A percentile compares a stretch with the other conserved stretches of the same genome.
phyloP scores from a whole-genome alignment of 2,797 vertebrate genomes.

The Rhinogobio ventralis region DNA sequence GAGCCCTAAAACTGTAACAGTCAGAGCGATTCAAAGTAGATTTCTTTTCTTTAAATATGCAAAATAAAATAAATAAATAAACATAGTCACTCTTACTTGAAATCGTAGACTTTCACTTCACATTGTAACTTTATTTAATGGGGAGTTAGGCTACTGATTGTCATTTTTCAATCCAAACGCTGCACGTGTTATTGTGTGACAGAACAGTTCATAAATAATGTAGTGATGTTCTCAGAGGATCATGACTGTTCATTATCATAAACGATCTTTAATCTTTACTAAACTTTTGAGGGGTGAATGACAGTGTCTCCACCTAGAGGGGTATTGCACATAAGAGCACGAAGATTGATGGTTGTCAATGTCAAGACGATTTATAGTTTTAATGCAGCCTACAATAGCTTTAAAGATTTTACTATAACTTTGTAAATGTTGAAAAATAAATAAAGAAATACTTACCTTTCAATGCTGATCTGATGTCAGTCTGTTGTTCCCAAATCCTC shows the following conservation, averaged over 20 bases:
- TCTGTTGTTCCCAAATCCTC: not conserved
- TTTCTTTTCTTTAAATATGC: not conserved
- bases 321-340: not conserved
- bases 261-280: not conserved
- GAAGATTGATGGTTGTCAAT: not conserved
- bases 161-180: not conserved
- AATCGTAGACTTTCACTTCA: not conserved
- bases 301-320: slow-evolving; percentile 22
- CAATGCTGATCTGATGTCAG: too few relatives aligned
- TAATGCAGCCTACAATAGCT: not conserved
- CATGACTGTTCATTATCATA: not conserved
- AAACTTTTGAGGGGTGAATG: not conserved
- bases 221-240: too few relatives aligned
- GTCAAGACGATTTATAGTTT: not conserved
- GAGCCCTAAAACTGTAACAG: not conserved
- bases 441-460: not conserved
- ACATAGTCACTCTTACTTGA: not conserved
- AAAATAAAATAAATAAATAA: too few relatives aligned
- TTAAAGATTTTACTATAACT: not conserved
- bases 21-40: not conserved
- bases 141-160: not conserved
- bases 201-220: not conserved
- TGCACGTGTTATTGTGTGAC: not conserved
- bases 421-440: not conserved
- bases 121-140: not conserved